Evolutionary conservation across 30 jellyfish, hydroid and myxozoan species (phyloP), one percentile per base, ranked within the genome.

Genomic region (Sanderia malayensis): DNA sequence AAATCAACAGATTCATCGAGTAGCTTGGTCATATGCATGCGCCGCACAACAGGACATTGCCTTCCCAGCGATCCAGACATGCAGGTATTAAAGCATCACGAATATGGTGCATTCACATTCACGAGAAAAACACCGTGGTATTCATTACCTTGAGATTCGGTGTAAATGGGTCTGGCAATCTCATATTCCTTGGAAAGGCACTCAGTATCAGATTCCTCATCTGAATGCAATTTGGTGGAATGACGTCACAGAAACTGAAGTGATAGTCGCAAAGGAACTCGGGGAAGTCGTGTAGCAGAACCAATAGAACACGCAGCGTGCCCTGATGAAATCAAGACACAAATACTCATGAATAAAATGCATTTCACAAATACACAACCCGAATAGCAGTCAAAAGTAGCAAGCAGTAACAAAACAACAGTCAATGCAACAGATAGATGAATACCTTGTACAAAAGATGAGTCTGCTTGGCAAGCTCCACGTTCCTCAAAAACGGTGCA

Each of bases 141-240:
- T 41, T 15, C 8, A 41, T 41, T 52, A 89, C 97, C 86, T 90
- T 90, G 33, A 90, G 80, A 66, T 90, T 90, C 22, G 98, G 98
- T 20, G 98, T 90, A 41, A 90, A 90, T 18, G 98, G 98, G 64
- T 90, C 98, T 4, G 98, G 98, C 67, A 90, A 64, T 30, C 98
- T 62, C 98, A 90, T 90, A 49, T 90, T 90, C 46, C 96, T 72
- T n/a, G 98, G 98, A 79, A 90, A 90, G n/a, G 98, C 98, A 59
- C 98, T 90, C 49, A 90, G 81, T n/a, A 90, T 90, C 66, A 90
- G 84, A 58, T 90, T 90, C 63, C 98, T 65, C 98, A 90, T 90
- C 57, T 90, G 98, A n/a, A 90, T 90, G 67, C 98, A 90, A 46
- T 90, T 90, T 17, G 98, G 98, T 18, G 98, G 98, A 10, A 90